A percentile compares a stretch with the other conserved stretches of the same genome.
phyloP scores from a whole-genome alignment of 2,113 vertebrate species.

The Ellobius talpinus region DNA sequence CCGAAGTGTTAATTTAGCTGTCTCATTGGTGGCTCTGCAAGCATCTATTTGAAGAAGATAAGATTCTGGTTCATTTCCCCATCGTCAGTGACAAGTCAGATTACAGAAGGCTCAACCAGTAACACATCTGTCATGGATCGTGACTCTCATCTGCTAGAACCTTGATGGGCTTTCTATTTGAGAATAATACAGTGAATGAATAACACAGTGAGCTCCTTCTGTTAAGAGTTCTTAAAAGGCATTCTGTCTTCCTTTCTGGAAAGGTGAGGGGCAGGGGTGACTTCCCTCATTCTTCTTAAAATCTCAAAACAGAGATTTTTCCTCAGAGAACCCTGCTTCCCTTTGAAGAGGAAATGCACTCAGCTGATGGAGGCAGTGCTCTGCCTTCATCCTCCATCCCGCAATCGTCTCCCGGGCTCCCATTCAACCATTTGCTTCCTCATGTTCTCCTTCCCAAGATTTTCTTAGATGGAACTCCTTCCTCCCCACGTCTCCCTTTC shows the following conservation, averaged over 20 bases:
- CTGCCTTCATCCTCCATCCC: not conserved
- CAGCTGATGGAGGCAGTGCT: not conserved
- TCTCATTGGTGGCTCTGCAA: not conserved
- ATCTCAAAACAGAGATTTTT: not conserved
- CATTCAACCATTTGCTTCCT: not conserved
- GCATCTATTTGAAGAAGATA: slow-evolving; percentile 67
- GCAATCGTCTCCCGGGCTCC: not conserved
- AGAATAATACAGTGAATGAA: not conserved
- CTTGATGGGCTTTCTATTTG: not conserved
- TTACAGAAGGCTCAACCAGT: slow-evolving; percentile 28
- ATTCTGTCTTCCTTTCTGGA: not conserved
- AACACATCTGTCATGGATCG: not conserved
- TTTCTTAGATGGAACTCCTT: not conserved
- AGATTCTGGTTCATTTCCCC: not conserved
- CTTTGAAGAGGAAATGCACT: not conserved
- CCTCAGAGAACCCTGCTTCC: not conserved
- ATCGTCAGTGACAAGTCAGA: slow-evolving; percentile 62
- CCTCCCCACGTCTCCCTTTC: no score
- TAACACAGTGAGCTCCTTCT: not conserved
- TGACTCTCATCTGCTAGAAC: not conserved
- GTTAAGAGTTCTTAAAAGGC: not conserved
- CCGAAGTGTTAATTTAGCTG: not conserved
- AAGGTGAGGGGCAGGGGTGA: not conserved
- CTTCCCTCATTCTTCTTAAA: not conserved
- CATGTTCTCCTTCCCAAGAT: not conserved